phyloP scores from a whole-genome alignment of 2,888 invertebrate species.

The Acanthosepion esculentum region DNA sequence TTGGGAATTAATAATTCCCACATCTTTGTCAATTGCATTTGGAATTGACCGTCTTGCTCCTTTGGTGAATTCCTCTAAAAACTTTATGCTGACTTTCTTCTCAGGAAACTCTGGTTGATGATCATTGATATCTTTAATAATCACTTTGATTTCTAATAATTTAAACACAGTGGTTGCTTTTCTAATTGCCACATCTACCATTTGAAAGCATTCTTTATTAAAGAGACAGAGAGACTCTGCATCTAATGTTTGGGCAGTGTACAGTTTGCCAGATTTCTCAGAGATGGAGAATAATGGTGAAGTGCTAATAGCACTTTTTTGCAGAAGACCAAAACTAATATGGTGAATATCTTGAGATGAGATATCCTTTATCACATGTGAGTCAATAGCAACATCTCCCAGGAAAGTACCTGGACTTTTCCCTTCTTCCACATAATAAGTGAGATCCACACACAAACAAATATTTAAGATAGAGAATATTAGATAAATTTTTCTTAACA shows the following conservation, averaged over 20 bases:
- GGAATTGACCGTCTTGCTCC: background rate
- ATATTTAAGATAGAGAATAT: background rate
- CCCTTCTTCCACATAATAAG: background rate
- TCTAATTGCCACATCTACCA: background rate
- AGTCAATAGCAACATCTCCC: background rate
- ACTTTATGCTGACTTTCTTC: background rate
- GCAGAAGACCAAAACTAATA: background rate
- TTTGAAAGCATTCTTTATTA: background rate
- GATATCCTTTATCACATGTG: background rate
- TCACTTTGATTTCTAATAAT: background rate
- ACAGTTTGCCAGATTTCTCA: slow-evolving; percentile 11
- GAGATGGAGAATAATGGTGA: background rate
- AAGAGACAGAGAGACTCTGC: background rate
- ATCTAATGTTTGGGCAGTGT: slow-evolving; percentile 21
- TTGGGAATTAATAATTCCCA: background rate
- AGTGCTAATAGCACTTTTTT: background rate
- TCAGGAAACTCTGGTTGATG: background rate
- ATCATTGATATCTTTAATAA: background rate
- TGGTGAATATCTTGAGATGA: background rate
- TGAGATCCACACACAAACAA: background rate
- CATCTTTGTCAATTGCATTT: background rate
- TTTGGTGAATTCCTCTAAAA: background rate
- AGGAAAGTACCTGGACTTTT: background rate
- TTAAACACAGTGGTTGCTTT: background rate
- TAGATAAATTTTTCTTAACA: background rate